Conservation (phyloP, 2,797 vertebrate species). For the Chromis chromis region DNA sequence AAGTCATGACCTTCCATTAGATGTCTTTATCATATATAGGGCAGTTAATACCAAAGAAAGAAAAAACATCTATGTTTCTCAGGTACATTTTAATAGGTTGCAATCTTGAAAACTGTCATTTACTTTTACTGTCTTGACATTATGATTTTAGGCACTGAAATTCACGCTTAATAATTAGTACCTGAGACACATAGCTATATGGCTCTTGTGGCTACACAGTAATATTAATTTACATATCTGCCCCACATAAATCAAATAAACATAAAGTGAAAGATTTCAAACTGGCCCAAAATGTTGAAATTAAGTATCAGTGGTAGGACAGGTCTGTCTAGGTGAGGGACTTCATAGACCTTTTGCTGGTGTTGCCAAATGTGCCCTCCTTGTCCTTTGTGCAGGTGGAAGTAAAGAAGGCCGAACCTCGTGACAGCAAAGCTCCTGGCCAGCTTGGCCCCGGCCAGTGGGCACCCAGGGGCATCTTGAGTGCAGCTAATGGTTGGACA, state of each 20-base stretch:
- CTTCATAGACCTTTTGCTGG: conserved; percentile 50
- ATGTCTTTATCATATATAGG: conserved; percentile 83
- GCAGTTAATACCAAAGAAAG: conserved; percentile 68
- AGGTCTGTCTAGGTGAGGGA: conserved; percentile 86
- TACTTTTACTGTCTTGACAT: not conserved
- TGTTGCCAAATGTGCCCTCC: conserved; percentile 82
- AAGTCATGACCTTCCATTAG: conserved; percentile 97
- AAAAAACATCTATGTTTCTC: conserved; percentile 90
- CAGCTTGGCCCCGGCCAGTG: conserved; percentile 94
- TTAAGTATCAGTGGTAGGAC: conserved; percentile 85
- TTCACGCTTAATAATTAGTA: conserved; percentile 75
- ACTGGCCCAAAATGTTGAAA: conserved; percentile 85
- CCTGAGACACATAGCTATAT: conserved; percentile 93
- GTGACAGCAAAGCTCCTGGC: conserved; percentile 96
- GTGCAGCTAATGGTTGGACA: conserved; percentile 97
- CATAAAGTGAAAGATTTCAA: conserved; percentile 86
- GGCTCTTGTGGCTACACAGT: conserved; percentile 68
- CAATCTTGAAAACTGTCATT: conserved; percentile 10
- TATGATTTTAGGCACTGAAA: conserved; percentile 25
- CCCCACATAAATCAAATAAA: conserved; percentile 83
- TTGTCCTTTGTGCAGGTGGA: conserved; percentile 97
- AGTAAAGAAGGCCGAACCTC: conserved; percentile 98
- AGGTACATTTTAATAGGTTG: conserved; percentile 83
- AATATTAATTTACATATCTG: conserved; percentile 62
- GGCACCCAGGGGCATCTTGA: conserved; percentile 94